These are phyloP conservation scores for Melanostoma mellinum DNA, from an alignment of 2,888 invertebrate genomes.

Conservation along the genomic window DNA sequence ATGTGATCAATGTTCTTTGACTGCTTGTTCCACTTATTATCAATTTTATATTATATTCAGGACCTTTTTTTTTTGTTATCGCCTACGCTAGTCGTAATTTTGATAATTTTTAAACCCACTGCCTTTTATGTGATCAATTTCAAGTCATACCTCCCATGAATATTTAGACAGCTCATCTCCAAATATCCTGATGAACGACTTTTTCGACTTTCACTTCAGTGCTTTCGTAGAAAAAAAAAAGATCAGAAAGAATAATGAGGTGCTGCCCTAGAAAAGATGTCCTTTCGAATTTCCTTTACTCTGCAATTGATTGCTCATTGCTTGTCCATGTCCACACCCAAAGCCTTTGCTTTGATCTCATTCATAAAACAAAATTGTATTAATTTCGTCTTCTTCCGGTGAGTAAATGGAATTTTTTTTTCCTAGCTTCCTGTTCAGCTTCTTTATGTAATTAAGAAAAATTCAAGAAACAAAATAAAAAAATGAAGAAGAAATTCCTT, in stretches of 20 bases:
- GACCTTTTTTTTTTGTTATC: too few species aligned
- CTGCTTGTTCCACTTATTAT: too few species aligned
- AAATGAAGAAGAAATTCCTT: constrained; percentile 1
- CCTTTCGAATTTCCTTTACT: neutral
- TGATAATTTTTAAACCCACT: too few species aligned
- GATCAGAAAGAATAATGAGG: too few species aligned
- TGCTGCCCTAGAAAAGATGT: neutral
- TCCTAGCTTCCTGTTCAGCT: constrained; percentile 28
- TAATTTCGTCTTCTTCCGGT: constrained; percentile 60
- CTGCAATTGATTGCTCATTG: constrained; percentile 39
- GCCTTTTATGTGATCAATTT: too few species aligned
- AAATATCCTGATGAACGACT: neutral
- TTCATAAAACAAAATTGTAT: constrained; percentile 45
- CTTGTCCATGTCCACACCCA: constrained; percentile 7
- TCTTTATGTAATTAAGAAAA: constrained; percentile 67
- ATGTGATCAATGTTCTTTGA: too few species aligned
- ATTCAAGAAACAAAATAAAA: constrained; percentile 27
- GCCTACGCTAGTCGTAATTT: too few species aligned
- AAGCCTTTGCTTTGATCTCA: constrained; percentile 50
- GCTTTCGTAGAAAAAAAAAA: neutral
- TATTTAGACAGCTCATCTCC: too few species aligned
- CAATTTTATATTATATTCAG: too few species aligned
- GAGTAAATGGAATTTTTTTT: constrained; percentile 45
- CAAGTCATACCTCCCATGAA: too few species aligned
- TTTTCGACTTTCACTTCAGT: neutral